Conservation (phyloP, 2,113 vertebrate genomes). For the Atherinomorus stipes region DNA sequence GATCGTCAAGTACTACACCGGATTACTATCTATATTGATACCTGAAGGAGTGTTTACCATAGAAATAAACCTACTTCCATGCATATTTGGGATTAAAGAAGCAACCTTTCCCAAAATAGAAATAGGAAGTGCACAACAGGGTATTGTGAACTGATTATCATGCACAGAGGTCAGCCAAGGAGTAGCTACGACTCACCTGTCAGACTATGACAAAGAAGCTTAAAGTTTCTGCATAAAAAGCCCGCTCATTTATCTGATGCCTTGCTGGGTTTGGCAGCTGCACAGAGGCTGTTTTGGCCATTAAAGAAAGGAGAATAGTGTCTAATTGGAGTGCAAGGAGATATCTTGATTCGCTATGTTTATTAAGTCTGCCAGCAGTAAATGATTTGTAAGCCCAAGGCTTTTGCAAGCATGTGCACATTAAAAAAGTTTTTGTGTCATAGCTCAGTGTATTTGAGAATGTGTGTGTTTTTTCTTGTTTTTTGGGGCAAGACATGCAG, state of each 20-base stretch:
- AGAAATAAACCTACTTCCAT: neutral
- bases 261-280: neutral
- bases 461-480: conserved; percentile 19
- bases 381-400: conserved; percentile 20
- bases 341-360: conserved; percentile 18
- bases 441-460: neutral
- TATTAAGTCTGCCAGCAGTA: neutral
- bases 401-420: conserved; percentile 1
- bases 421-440: neutral
- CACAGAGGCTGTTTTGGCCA: neutral
- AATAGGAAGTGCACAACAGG: no score
- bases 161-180: no score
- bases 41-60: no score
- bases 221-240: neutral
- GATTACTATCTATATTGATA: no score
- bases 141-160: no score
- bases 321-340: neutral
- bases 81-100: neutral
- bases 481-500: conserved; percentile 53
- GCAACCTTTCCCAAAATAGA: no score
- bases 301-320: neutral
- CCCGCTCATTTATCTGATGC: neutral
- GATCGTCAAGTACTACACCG: no score
- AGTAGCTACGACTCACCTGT: no score
- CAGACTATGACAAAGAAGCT: neutral